Evolutionary conservation across 2,113 vertebrate genomes (phyloP).

Genomic region (Rana temporaria): DNA sequence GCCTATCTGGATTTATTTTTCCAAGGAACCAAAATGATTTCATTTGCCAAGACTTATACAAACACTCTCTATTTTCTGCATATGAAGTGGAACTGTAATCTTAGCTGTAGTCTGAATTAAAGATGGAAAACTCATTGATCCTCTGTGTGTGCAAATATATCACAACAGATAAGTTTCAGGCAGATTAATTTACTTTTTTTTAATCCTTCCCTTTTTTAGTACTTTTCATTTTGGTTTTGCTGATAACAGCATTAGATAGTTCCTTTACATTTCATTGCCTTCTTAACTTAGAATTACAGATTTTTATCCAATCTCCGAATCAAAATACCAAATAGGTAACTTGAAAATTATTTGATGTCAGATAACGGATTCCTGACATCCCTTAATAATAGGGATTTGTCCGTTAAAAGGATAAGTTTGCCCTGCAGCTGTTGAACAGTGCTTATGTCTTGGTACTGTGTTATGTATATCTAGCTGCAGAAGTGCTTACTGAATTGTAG

Average conservation of each 20-base stretch:
- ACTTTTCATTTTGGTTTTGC: conserved; percentile 16
- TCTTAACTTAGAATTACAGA: conserved; percentile 17
- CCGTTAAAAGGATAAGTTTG: conserved; percentile 3
- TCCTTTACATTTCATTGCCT: not conserved
- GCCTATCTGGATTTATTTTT: too few relatives aligned
- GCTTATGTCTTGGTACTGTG: not conserved
- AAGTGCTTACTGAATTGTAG: conserved; percentile 7
- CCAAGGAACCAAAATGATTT: too few relatives aligned
- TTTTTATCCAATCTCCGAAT: not conserved
- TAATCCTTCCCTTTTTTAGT: not conserved
- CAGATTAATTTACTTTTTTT: conserved; percentile 29
- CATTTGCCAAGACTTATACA: not conserved
- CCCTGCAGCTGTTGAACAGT: not conserved
- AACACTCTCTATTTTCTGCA: not conserved
- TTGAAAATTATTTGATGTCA: conserved; percentile 24
- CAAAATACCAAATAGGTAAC: conserved; percentile 16
- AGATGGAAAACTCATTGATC: not conserved
- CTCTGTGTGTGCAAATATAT: conserved; percentile 6
- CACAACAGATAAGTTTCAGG: not conserved
- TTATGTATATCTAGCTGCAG: conserved; percentile 8
- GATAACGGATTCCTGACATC: not conserved
- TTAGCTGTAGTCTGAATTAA: conserved; percentile 7
- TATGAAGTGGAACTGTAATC: conserved; percentile 25
- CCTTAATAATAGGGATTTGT: conserved; percentile 24
- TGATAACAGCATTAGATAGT: conserved; percentile 21